phyloP scores from a whole-genome alignment of 2,113 vertebrate genomes.

The Apaloderma vittatum region DNA sequence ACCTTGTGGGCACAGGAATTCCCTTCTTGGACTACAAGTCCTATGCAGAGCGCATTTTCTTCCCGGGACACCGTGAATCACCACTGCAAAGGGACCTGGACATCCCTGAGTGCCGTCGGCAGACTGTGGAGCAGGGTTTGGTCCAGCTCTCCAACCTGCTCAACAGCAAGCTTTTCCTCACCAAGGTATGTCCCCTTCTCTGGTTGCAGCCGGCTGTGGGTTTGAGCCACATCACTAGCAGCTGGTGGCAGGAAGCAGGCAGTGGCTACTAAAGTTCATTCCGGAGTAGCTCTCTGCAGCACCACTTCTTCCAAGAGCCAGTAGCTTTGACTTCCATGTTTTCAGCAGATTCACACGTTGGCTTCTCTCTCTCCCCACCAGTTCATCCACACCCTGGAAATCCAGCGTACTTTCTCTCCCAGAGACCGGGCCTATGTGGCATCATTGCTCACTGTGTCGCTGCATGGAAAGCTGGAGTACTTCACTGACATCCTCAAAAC shows the following conservation, averaged over 20 bases:
- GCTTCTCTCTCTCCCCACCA: neutral
- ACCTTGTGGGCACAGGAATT: constrained; percentile 94
- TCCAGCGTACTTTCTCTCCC: constrained; percentile 94
- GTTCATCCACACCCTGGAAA: constrained; percentile 98
- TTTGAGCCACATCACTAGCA: neutral
- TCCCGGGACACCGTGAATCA: constrained; percentile 94
- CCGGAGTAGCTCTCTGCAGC: neutral
- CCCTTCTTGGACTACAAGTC: constrained; percentile 96
- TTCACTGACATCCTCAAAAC: constrained; percentile 98
- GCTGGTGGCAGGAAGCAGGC: neutral
- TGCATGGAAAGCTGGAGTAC: constrained; percentile 96
- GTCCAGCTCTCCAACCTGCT: constrained; percentile 97
- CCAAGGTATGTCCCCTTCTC: constrained; percentile 83
- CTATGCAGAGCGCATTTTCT: constrained; percentile 97
- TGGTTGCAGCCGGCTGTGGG: neutral
- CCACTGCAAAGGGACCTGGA: constrained; percentile 92
- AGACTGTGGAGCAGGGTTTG: constrained; percentile 96
- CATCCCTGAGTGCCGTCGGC: constrained; percentile 91
- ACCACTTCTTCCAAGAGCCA: neutral
- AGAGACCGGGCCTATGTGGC: constrained; percentile 95
- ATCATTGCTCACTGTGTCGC: constrained; percentile 91
- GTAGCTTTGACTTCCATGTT: neutral
- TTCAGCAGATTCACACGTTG: neutral
- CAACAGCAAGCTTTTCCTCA: constrained; percentile 99
- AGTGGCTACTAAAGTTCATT: neutral